Conservation (phyloP, 2,797 vertebrate species). For the Rachycentron canadum region DNA sequence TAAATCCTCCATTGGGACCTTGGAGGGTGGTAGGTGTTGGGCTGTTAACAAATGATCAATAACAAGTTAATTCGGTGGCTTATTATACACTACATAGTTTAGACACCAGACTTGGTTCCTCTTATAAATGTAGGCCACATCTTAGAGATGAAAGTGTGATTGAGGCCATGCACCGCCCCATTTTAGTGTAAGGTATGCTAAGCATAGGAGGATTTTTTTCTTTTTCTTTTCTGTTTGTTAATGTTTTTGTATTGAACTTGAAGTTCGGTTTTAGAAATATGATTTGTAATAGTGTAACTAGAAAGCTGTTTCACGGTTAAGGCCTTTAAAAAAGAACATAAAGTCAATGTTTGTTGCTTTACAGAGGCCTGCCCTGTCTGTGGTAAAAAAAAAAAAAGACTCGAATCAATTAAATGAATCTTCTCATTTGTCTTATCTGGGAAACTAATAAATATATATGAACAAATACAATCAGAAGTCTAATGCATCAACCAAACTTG, state of each 20-base stretch:
- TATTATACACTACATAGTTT: not conserved
- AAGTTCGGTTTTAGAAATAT: not conserved
- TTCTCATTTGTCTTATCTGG: not conserved
- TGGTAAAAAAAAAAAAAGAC: not conserved
- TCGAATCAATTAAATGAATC: not conserved
- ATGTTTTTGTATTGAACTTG: not conserved
- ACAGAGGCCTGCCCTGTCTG: not conserved
- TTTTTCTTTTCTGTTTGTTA: not conserved
- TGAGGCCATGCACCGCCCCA: accelerated
- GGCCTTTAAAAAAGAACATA: not conserved
- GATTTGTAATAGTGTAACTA: not conserved
- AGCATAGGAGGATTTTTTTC: not conserved
- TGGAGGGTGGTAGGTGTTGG: not conserved
- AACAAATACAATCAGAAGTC: not conserved
- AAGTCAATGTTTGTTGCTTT: not conserved
- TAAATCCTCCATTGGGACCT: not conserved
- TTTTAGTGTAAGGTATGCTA: not conserved
- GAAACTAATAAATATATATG: not conserved
- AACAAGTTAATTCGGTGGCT: not conserved
- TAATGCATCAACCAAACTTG: slow-evolving; percentile 32
- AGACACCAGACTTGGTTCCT: not conserved
- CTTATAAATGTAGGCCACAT: not conserved
- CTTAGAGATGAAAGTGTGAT: not conserved
- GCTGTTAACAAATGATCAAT: not conserved
- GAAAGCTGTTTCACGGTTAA: not conserved